Evolutionary conservation across 2,888 invertebrate genomes (phyloP), one percentile per base, ranked within the genome.

Genomic region (Hedychridium roseum): DNA sequence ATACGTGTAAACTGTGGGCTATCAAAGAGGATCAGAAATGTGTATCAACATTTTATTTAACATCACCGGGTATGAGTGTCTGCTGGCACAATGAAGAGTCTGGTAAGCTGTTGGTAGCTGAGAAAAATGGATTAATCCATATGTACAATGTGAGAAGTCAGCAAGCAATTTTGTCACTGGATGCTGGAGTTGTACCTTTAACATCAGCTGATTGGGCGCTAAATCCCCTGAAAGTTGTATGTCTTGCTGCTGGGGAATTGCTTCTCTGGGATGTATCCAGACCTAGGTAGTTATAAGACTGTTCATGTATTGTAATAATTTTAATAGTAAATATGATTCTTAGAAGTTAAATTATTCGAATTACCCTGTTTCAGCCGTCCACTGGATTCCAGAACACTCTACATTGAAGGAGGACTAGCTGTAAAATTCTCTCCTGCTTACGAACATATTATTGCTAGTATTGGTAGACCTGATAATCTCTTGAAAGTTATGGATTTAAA

Each of bases 151-250:
- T 88, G 6, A 82, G 83, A 60, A 86, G 84, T 30, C 86, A 87
- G 60, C 84, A 83, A 53, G 85, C 86, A 1, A 85, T 88, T 38
- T 78, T 88, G 73, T 89, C 90, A 0, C 79, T 90, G 34, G 85
- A 87, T 72, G 81, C 84, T 5, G 83, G 84, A 2, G 80, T 82
- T 40, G 81, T 82, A 37, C 87, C 89, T 1, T 73, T 91, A 9
- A 82, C 85, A 69, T 82, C 84, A 27, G 87, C 87, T 2, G 89
- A 91, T 76, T 91, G 91, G 91, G 83, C 86, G 11, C 81, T 84
- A 2, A 83, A 89, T 75, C 80, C 83, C 36, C 79, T 85, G 40
- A 76, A 83, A 39, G 83, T 91, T 9, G 86, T 84, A 1, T 87
- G 87, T 20, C 73, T 88, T 2, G 86, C 88, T 28, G 84, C 84